phyloP scores from a whole-genome alignment of 2,113 vertebrate species.

The Grantiella picta region DNA sequence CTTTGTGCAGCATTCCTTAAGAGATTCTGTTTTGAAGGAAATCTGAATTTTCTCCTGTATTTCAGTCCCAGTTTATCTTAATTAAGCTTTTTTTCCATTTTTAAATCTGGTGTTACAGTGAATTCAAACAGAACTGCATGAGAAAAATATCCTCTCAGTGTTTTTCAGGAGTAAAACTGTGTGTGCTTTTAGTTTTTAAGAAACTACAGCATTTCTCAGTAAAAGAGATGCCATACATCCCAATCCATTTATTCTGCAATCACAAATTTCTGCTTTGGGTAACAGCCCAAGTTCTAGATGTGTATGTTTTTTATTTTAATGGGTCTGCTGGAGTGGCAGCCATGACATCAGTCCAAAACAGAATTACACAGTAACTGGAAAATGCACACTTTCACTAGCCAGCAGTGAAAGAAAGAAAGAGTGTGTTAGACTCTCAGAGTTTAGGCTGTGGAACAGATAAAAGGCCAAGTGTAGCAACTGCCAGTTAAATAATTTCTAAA shows the following conservation, averaged over 20 bases:
- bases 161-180: not conserved
- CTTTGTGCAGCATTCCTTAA: not conserved
- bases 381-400: constrained; percentile 16
- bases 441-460: constrained; percentile 30
- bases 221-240: not conserved
- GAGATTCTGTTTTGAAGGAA: not conserved
- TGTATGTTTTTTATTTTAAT: not conserved
- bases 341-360: constrained; percentile 28
- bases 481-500: constrained; percentile 30
- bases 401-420: not conserved
- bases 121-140: not conserved
- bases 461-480: constrained; percentile 30
- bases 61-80: not conserved
- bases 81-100: not conserved
- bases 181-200: not conserved
- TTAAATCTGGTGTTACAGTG: not conserved
- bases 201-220: not conserved
- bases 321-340: not conserved
- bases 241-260: not conserved
- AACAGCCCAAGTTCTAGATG: not conserved
- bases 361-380: constrained; percentile 23
- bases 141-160: not conserved
- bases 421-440: not conserved
- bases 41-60: not conserved
- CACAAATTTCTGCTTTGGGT: not conserved